A percentile compares a stretch with the other conserved stretches of the same genome.
These are phyloP conservation scores for Ataeniobius toweri DNA, from an alignment of 2,797 vertebrate genomes.

Conservation along the genomic window DNA sequence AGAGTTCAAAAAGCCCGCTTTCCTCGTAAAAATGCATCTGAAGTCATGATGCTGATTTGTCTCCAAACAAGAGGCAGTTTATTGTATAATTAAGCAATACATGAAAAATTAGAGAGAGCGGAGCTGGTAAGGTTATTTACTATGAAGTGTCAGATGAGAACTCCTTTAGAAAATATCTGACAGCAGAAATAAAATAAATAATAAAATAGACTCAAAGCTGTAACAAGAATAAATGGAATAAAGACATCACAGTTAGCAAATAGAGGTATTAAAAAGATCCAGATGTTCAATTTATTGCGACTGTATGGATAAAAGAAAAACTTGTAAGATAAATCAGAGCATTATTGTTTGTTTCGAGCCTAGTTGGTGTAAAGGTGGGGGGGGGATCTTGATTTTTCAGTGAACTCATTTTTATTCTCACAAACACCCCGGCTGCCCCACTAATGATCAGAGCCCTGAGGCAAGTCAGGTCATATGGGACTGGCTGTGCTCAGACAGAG, in stretches of 20 bases:
- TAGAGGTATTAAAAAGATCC: neutral
- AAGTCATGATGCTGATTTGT: conserved; percentile 23
- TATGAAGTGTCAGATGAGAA: conserved; percentile 21
- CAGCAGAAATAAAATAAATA: conserved; percentile 4
- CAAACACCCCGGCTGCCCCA: conserved; percentile 48
- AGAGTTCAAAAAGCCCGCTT: conserved; percentile 62
- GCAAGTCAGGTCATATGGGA: conserved; percentile 51
- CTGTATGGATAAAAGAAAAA: conserved; percentile 33
- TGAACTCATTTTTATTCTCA: conserved; percentile 75
- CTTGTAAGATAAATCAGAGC: conserved; percentile 1
- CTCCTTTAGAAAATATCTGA: conserved; percentile 14
- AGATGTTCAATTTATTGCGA: conserved; percentile 9
- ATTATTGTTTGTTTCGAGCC: neutral
- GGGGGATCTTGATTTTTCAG: conserved; percentile 62
- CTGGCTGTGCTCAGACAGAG: conserved; percentile 46
- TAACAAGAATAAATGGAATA: conserved; percentile 3
- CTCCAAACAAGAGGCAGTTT: conserved; percentile 31
- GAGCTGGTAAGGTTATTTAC: conserved; percentile 11
- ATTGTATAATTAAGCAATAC: conserved; percentile 36
- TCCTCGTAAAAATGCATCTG: conserved; percentile 39
- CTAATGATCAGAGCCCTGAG: conserved; percentile 71
- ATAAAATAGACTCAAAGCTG: conserved; percentile 6
- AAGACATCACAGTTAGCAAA: neutral
- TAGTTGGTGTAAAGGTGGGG: conserved; percentile 22
- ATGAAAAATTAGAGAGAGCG: neutral